phyloP scores from a whole-genome alignment of 1,140 invertebrate species.

The Carcinoscorpius rotundicauda region DNA sequence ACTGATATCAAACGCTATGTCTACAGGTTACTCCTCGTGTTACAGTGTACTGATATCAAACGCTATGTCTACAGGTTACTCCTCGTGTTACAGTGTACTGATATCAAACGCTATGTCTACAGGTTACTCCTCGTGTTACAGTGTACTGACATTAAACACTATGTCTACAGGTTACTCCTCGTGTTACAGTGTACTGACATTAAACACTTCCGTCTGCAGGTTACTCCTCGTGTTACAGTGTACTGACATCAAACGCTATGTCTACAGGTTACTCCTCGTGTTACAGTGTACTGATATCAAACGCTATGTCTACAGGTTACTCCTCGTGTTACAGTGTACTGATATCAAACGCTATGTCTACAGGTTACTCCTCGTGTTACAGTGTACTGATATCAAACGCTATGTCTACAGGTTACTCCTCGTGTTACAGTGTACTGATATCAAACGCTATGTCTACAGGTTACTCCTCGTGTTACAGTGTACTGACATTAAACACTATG shows the following conservation, averaged over 20 bases:
- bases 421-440: constrained; percentile 24
- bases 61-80: not conserved
- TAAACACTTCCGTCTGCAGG: constrained; percentile 42
- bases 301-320: constrained; percentile 41
- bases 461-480: constrained; percentile 36
- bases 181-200: constrained; percentile 37
- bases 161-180: constrained; percentile 31
- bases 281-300: constrained; percentile 38
- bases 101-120: constrained; percentile 41
- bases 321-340: constrained; percentile 30
- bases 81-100: constrained; percentile 24
- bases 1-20: too few relatives aligned
- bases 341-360: constrained; percentile 10
- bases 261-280: constrained; percentile 32
- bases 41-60: too few relatives aligned
- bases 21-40: not conserved
- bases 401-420: constrained; percentile 39
- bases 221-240: constrained; percentile 34
- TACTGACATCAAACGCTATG: constrained; percentile 4
- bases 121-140: constrained; percentile 36
- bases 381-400: constrained; percentile 38
- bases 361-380: constrained; percentile 37
- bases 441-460: constrained; percentile 23
- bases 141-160: constrained; percentile 41
- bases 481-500: constrained; percentile 38